phyloP scores from a whole-genome alignment of 1,140 invertebrate genomes.

The Anthonomus grandis region DNA sequence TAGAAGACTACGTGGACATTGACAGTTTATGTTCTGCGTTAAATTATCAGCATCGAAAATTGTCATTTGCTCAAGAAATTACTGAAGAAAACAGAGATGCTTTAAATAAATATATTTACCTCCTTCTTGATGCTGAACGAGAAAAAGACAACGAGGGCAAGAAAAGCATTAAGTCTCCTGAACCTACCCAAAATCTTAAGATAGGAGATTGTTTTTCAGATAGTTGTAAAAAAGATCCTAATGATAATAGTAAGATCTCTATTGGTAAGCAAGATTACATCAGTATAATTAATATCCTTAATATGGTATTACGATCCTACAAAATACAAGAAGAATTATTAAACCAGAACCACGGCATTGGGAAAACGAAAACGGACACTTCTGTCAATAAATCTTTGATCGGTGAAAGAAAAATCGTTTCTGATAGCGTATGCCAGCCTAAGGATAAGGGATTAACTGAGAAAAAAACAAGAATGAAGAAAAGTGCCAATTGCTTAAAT shows the following conservation, averaged over 20 bases:
- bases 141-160: neutral
- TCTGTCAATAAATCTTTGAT: neutral
- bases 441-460: neutral
- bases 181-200: neutral
- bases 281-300: conserved; percentile 13
- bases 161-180: neutral
- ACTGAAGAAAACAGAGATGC: neutral
- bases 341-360: neutral
- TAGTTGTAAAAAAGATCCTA: neutral
- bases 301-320: conserved; percentile 8
- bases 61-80: neutral
- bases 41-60: neutral
- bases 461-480: conserved; percentile 11
- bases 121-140: conserved; percentile 11
- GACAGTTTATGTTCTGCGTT: conserved; percentile 11
- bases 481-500: too few species aligned
- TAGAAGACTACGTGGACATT: neutral
- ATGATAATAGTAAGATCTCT: neutral
- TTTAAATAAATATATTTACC: conserved; percentile 18
- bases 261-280: conserved; percentile 6
- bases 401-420: conserved; percentile 15
- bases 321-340: conserved; percentile 4
- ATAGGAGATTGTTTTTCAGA: conserved; percentile 1
- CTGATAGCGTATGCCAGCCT: conserved; percentile 7
- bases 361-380: conserved; percentile 10